Percentiles rank a stretch among this genome's conserved stretches.
Evolutionary conservation across 92 coral and sea anemone species (phyloP).

Genomic region (Phenganax marumi): DNA sequence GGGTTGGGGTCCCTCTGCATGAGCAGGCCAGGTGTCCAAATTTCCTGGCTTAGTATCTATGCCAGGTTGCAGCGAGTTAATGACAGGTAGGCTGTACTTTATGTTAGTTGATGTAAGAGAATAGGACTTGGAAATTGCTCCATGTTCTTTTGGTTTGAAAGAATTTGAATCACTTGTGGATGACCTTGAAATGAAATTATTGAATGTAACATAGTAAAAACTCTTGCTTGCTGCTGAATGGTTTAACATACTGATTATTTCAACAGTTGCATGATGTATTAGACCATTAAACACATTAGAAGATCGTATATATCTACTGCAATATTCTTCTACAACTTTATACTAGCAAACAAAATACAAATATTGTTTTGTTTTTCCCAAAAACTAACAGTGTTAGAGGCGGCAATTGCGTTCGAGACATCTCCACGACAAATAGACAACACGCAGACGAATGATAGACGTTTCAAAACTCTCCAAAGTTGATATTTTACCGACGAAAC

Average conservation of each 20-base stretch:
- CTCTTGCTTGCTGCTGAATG: too few relatives aligned
- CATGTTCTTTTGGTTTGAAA: constrained; percentile 18
- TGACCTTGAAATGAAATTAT: constrained; percentile 20
- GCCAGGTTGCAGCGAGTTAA: constrained; percentile 61
- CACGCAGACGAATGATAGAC: not conserved
- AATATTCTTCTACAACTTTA: too few relatives aligned
- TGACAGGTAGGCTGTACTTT: constrained; percentile 13
- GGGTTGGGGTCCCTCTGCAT: constrained; percentile 91
- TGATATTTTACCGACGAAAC: constrained; percentile 1
- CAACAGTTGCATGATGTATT: not conserved
- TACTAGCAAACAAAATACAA: too few relatives aligned
- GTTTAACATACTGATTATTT: not conserved
- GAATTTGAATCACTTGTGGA: not conserved
- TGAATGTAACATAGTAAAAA: too few relatives aligned
- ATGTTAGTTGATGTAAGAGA: constrained; percentile 28
- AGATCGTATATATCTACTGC: too few relatives aligned
- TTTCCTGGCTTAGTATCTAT: constrained; percentile 89
- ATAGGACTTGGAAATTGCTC: constrained; percentile 1
- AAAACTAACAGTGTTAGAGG: constrained; percentile 95
- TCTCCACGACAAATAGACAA: constrained; percentile 22
- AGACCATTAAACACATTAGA: too few relatives aligned
- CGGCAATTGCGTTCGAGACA: constrained; percentile 91
- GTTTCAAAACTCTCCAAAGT: not conserved
- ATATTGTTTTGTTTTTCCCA: too few relatives aligned
- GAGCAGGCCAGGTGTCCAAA: constrained; percentile 98